phyloP scores from a whole-genome alignment of 53 echinoderm and acorn worm genomes.

The Crossaster papposus region DNA sequence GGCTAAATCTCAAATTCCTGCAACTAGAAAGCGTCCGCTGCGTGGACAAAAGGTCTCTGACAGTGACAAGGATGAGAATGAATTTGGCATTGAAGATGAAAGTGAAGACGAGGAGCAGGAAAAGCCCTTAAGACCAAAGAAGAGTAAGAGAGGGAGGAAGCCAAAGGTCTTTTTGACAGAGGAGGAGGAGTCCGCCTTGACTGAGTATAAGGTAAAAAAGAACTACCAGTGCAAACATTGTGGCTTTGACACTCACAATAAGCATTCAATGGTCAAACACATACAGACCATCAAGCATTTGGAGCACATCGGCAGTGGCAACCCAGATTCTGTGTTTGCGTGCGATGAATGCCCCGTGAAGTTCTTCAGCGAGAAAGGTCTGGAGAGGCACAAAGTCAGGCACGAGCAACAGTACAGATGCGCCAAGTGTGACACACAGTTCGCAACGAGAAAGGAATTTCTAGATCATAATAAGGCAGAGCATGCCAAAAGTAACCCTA shows the following conservation, averaged over 20 bases:
- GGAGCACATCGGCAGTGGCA: neutral
- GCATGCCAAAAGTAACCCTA: neutral
- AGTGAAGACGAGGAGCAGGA: neutral
- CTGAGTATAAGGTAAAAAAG: slow-evolving; percentile 1
- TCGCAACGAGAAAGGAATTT: slow-evolving; percentile 48
- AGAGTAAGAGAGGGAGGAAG: slow-evolving; percentile 1
- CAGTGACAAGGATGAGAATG: neutral
- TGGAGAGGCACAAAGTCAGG: slow-evolving; percentile 13
- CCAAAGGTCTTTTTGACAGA: slow-evolving; percentile 1
- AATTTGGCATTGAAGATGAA: neutral
- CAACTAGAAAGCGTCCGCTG: neutral
- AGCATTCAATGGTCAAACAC: slow-evolving; percentile 13
- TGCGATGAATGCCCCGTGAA: slow-evolving; percentile 18
- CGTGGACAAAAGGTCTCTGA: neutral
- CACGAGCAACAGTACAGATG: slow-evolving; percentile 51
- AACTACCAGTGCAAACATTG: slow-evolving; percentile 17
- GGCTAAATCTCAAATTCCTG: neutral
- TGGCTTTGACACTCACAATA: neutral
- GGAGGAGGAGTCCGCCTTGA: neutral
- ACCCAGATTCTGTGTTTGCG: neutral
- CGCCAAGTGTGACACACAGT: slow-evolving; percentile 50
- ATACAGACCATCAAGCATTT: slow-evolving; percentile 26
- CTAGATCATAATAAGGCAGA: slow-evolving; percentile 26
- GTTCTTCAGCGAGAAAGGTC: slow-evolving; percentile 37
- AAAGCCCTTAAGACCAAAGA: neutral